These are phyloP conservation scores for Anguilla rostrata DNA, from an alignment of 2,113 vertebrate species.

Conservation along the genomic window DNA sequence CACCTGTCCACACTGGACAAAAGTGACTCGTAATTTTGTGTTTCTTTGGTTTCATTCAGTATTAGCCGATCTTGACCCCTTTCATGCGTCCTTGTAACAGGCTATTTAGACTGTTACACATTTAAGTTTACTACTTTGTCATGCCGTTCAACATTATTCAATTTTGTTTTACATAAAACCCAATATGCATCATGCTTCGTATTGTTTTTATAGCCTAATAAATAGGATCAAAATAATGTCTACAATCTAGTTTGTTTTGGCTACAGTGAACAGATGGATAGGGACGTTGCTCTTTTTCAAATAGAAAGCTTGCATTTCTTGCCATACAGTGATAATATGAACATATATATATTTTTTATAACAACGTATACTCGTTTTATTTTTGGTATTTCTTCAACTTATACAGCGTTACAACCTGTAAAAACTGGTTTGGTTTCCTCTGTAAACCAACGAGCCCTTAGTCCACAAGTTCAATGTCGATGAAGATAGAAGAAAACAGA, in stretches of 20 bases:
- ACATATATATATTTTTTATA: not conserved
- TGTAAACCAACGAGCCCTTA: not conserved
- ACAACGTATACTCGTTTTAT: not conserved
- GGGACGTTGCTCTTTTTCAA: not conserved
- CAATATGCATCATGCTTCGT: not conserved
- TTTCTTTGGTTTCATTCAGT: no score
- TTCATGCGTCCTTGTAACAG: not conserved
- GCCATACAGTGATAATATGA: not conserved
- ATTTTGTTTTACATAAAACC: not conserved
- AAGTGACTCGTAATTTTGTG: no score
- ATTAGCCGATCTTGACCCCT: no score
- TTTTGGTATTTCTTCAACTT: not conserved
- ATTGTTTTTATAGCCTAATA: no score
- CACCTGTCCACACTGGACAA: no score
- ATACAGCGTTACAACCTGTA: not conserved
- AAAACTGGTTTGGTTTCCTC: not conserved
- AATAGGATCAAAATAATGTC: not conserved
- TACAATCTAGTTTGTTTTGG: not conserved
- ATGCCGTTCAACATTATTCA: no score
- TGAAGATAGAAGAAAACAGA: not conserved
- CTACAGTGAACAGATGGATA: not conserved
- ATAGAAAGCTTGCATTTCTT: not conserved
- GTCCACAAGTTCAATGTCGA: not conserved
- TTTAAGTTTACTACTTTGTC: not conserved
- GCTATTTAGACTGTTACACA: not conserved